Base-by-base conservation (phyloP, 2,888 invertebrate species). In the Alloscopus bannaensis region DNA sequence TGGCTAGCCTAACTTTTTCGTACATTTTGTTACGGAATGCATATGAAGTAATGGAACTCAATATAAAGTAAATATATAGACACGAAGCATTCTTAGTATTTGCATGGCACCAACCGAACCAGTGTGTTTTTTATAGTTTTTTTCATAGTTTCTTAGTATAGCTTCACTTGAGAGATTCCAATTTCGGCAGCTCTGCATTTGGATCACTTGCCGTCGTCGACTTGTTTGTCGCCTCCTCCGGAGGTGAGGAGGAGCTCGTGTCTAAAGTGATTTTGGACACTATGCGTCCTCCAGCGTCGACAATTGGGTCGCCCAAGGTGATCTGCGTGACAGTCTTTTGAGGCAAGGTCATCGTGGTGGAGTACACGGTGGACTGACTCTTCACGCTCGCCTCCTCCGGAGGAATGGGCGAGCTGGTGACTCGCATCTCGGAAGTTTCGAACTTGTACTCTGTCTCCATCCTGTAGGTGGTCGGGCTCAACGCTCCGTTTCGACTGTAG, bases 341-440 rank as follows among this genome's bases (percentile, higher is more conserved):
- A 24, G 85, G 84, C 16, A 85, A 64, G 3, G 84, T 84, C 84
- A 85, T 84, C 16, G 84, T 84, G 11, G 84, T 83, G 11, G 81
- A 84, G 52, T 83, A 84, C 24, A 84, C 83, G 45, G 73, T 84
- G 20, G 81, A 76, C 50, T 68, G 72, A 6, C 72, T 66, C 40
- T 71, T 77, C 18, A 77, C 88, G 65, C 87, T 87, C 2, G 88
- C 87, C 16, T 88, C 87, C 1, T 88, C 86, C 64, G 87, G 87
- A 8, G 87, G 83, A 73, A 88, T 87, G 65, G 87, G 87, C 3
- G 87, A 87, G 20, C 86, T 87, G 29, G 84, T 82, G 16, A 85
- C 84, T 65, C 72, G 73, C 68, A 84, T 73, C 22, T 85, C 83
- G 1, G 85, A 76, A 60, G 84, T 72, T 70, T 85, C 78, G 77